phyloP scores from a whole-genome alignment of 2,797 vertebrate genomes.

The Rhabdophis nuchalis region DNA sequence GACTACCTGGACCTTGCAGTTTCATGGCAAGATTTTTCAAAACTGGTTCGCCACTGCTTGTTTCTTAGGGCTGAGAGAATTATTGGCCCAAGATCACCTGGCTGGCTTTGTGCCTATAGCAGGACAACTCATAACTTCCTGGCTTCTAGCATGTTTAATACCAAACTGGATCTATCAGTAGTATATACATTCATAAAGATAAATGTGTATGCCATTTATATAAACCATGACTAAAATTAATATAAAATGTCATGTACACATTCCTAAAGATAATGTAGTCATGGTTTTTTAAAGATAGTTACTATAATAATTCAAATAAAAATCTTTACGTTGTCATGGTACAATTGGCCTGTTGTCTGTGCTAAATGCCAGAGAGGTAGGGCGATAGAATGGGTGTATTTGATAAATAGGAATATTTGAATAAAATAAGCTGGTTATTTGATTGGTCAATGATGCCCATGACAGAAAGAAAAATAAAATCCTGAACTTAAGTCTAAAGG shows the following conservation, averaged over 20 bases:
- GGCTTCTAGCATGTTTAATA: not conserved
- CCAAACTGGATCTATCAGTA: not conserved
- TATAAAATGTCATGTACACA: not conserved
- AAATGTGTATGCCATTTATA: not conserved
- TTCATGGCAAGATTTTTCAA: not conserved
- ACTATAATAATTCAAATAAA: not conserved
- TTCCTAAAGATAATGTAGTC: constrained; percentile 14
- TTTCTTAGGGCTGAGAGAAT: not conserved
- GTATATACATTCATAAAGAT: not conserved
- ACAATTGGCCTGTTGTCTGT: not conserved
- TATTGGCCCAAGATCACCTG: not conserved
- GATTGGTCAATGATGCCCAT: not conserved
- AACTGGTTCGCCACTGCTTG: not conserved
- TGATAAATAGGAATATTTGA: not conserved
- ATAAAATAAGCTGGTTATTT: not conserved
- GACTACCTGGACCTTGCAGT: not conserved
- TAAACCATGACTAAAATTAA: not conserved
- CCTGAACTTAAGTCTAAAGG: not conserved
- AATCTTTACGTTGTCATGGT: constrained; percentile 3
- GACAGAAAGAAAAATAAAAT: not conserved
- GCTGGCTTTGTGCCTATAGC: not conserved
- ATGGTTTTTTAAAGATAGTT: not conserved
- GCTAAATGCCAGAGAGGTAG: not conserved
- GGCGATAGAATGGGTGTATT: not conserved
- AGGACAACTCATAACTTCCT: not conserved